Conservation (phyloP, 1,140 invertebrate genomes). For the Augochlora pura region DNA sequence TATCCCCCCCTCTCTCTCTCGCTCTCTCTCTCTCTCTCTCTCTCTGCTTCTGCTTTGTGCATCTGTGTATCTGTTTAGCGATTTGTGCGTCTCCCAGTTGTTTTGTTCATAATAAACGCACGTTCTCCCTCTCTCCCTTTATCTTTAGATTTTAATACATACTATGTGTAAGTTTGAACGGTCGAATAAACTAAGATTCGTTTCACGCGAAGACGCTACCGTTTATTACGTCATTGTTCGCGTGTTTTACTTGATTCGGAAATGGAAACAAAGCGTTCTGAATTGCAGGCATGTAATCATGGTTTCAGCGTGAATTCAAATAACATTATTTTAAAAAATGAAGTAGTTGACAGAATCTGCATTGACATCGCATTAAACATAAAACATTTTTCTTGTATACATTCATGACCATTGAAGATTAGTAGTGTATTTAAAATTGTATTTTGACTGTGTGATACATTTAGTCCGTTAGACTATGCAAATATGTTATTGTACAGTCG, state of each 20-base stretch:
- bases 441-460: too few relatives aligned
- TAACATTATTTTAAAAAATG: background rate
- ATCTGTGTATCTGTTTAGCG: background rate
- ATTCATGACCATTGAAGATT: too few relatives aligned
- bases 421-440: too few relatives aligned
- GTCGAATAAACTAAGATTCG: background rate
- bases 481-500: too few relatives aligned
- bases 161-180: background rate
- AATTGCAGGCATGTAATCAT: conserved; percentile 20
- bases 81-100: background rate
- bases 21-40: background rate
- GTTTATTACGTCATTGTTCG: conserved; percentile 43
- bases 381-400: too few relatives aligned
- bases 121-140: background rate
- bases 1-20: too few relatives aligned
- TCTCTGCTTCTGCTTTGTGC: too few relatives aligned
- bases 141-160: background rate
- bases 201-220: conserved; percentile 10
- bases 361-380: too few relatives aligned
- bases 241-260: conserved; percentile 27
- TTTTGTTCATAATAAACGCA: background rate
- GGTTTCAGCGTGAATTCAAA: background rate
- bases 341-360: too few relatives aligned
- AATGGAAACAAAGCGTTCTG: conserved; percentile 33
- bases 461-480: too few relatives aligned